These are phyloP conservation scores for Muscicapa comitata DNA, from an alignment of 2,797 vertebrate genomes.

Conservation along the genomic window DNA sequence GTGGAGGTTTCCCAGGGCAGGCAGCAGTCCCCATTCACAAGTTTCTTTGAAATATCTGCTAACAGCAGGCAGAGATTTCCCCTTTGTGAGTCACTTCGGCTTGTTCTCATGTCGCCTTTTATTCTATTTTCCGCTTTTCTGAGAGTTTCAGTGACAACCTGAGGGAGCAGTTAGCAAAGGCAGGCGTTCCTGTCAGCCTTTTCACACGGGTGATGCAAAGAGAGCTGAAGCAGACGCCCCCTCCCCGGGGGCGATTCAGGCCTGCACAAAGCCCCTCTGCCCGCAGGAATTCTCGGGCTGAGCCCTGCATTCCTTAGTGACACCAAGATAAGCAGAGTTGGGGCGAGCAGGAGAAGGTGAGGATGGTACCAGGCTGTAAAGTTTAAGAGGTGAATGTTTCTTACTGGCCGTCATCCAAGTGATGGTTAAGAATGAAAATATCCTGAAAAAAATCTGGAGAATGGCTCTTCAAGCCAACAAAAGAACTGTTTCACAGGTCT, in stretches of 20 bases:
- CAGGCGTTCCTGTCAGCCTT: background rate
- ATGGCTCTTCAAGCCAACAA: background rate
- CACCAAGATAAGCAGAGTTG: slow-evolving; percentile 69
- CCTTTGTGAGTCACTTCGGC: background rate
- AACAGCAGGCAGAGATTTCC: background rate
- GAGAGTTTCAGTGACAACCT: background rate
- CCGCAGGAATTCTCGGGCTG: slow-evolving; percentile 43
- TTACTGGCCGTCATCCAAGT: background rate
- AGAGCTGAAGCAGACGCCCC: background rate
- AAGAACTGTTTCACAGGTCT: background rate
- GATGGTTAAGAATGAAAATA: background rate
- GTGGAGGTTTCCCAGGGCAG: background rate
- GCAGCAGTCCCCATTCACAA: background rate
- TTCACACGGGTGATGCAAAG: background rate
- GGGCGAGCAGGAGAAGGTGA: slow-evolving; percentile 39
- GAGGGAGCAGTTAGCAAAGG: background rate
- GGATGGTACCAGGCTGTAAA: slow-evolving; percentile 70
- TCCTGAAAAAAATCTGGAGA: background rate
- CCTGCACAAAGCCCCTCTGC: slow-evolving; percentile 8
- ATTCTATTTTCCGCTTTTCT: background rate
- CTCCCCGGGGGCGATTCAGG: background rate
- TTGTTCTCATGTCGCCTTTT: background rate
- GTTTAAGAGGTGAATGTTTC: slow-evolving; percentile 49
- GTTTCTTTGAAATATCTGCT: background rate
- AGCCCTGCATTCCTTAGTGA: slow-evolving; percentile 75